A percentile compares a stretch with the other conserved stretches of the same genome.
Evolutionary conservation across 2,888 invertebrate genomes (phyloP).

Genomic region (Crossocerus cetratus): DNA sequence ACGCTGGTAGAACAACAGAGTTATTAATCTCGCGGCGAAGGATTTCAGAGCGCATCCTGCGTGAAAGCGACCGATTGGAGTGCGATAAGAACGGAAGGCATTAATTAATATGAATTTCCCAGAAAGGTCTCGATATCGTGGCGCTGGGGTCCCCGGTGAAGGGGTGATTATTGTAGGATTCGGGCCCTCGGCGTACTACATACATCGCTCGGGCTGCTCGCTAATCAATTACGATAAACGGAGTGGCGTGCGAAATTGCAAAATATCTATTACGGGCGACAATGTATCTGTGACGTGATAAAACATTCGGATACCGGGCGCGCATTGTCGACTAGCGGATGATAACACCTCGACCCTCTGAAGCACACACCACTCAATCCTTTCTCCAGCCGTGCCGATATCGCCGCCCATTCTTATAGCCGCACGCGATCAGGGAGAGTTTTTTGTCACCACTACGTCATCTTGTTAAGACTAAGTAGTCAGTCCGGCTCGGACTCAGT

Average conservation of each 20-base stretch:
- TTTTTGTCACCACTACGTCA: slow-evolving; percentile 15
- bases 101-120: not conserved
- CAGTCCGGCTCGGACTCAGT: slow-evolving; percentile 38
- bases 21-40: not conserved
- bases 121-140: not conserved
- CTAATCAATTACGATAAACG: slow-evolving; percentile 2
- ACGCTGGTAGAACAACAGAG: not conserved
- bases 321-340: not conserved
- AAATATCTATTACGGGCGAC: slow-evolving; percentile 12
- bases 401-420: slow-evolving; percentile 12
- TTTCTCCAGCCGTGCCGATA: slow-evolving; percentile 12
- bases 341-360: slow-evolving; percentile 39
- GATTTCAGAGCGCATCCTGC: not conserved
- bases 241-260: not conserved
- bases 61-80: not conserved
- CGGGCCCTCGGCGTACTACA: not conserved
- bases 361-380: not conserved
- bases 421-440: not conserved
- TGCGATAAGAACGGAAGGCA: not conserved
- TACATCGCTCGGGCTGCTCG: not conserved
- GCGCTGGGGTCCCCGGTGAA: not conserved
- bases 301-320: not conserved
- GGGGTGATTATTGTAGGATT: not conserved
- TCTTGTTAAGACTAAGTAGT: slow-evolving; percentile 38
- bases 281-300: slow-evolving; percentile 6